phyloP scores from a whole-genome alignment of 2,797 vertebrate genomes.

The Falco novaeseelandiae region DNA sequence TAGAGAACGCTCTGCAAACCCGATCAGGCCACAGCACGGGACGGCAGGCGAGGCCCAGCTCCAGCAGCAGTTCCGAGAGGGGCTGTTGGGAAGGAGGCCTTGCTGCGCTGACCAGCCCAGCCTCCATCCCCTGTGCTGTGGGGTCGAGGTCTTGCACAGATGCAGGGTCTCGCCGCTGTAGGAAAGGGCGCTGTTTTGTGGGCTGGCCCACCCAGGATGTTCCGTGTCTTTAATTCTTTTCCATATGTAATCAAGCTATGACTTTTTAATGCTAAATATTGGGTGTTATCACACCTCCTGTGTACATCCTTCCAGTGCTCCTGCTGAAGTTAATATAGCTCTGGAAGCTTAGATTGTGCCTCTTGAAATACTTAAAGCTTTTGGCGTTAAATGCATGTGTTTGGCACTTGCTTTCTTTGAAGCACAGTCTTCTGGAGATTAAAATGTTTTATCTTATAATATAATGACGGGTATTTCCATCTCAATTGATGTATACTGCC shows the following conservation, averaged over 20 bases:
- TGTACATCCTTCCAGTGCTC: neutral
- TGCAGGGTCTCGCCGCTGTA: neutral
- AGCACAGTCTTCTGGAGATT: neutral
- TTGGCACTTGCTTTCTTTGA: conserved; percentile 7
- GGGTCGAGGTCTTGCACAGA: no score
- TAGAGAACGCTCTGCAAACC: neutral
- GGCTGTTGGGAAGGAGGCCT: neutral
- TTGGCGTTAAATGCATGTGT: neutral
- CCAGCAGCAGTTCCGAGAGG: neutral
- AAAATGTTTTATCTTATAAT: neutral
- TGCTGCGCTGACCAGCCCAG: fast-evolving
- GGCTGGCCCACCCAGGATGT: neutral
- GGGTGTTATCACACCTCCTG: neutral
- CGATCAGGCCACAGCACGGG: neutral
- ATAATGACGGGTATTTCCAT: neutral
- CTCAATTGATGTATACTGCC: neutral
- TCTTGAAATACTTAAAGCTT: neutral
- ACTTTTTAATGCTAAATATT: neutral
- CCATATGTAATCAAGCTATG: neutral
- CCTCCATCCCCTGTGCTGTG: neutral
- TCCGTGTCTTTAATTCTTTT: neutral
- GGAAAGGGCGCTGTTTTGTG: neutral
- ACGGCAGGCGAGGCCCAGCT: neutral
- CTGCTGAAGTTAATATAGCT: fast-evolving
- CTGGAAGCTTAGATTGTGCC: neutral